Percentiles rank a stretch among this genome's conserved stretches.
phyloP scores from a whole-genome alignment of 2,113 vertebrate species.

The Sapayoa aenigma region DNA sequence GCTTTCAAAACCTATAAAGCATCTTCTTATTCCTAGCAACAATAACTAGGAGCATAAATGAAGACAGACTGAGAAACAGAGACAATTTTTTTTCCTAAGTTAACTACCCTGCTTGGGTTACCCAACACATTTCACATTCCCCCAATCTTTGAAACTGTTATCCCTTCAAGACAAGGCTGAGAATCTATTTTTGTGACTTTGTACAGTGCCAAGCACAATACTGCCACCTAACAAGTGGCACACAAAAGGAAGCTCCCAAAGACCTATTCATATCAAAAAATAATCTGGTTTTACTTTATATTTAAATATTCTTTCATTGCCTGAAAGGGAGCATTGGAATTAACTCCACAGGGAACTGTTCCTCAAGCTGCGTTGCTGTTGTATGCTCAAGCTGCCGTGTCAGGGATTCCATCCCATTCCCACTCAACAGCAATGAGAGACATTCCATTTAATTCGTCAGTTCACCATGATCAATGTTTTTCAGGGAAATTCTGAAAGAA shows the following conservation, averaged over 20 bases:
- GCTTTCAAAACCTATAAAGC: background rate
- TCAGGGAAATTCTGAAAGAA: background rate
- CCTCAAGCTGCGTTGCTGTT: background rate
- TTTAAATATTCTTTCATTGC: background rate
- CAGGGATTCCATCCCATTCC: background rate
- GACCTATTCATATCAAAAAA: background rate
- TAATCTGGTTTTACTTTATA: constrained; percentile 4
- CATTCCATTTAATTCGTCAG: background rate
- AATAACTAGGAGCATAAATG: background rate
- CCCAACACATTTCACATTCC: background rate
- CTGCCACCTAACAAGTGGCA: background rate
- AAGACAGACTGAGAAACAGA: background rate
- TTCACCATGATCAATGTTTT: background rate
- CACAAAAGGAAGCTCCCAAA: background rate
- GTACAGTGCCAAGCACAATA: background rate
- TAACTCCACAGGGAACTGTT: background rate
- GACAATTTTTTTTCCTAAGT: background rate
- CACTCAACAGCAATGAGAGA: background rate
- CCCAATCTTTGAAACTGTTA: background rate
- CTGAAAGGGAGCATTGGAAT: constrained; percentile 22
- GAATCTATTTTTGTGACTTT: background rate
- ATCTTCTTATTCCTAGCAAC: background rate
- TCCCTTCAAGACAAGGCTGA: background rate
- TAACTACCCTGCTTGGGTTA: constrained; percentile 1
- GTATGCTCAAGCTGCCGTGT: background rate